Evolutionary conservation across 2,113 vertebrate genomes (phyloP), one percentile per base, ranked within the genome.

Genomic region (Poeciliopsis occidentalis): DNA sequence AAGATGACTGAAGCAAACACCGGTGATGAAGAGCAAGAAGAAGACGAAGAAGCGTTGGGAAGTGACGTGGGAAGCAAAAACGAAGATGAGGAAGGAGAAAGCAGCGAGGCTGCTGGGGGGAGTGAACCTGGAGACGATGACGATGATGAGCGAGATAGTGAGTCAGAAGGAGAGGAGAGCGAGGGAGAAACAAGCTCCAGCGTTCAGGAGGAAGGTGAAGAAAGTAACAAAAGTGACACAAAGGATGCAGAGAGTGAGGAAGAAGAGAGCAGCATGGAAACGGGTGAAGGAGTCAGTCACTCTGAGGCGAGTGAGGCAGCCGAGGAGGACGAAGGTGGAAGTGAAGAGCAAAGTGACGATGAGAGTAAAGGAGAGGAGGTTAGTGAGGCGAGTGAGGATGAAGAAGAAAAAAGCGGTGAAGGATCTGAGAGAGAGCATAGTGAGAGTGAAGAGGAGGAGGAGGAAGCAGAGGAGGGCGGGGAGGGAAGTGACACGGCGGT

Each of bases 261-360:
- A 29, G 75, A 67, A 27, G 75, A 72, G 60, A 75, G 64, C 24
- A 70, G 51, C n/a, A 73, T 30, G 22, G 51, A 11, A n/a, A 57
- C 51, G 22, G 47, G 19, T 31, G 60, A 67, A 12, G 29, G 12
- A 60, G 6, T 24, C 11, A 79, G 60, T 44, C 64, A 71, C 11
- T 76, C 73, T 60, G 67, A 72, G 37, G 27, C 11, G 41, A 68
- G 64, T 54, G 63, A 71, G 51, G 11, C 57, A 75, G 39, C 57
- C 12, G 78, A 81, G 39, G 87, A 90, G 24, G 67, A 76, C 13
- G 60, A 68, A 76, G 61, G 30, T 80, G 64, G 29, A 64, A 76
- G 69, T 69, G 72, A 41, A 60, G 44, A 32, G 2, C 65, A 31
- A 0, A 71, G 57, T 0, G 34, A 13, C 0, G 81, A 81, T 34